Evolutionary conservation across 2,797 vertebrate genomes (phyloP).

Genomic region (Clarias pachynema): DNA sequence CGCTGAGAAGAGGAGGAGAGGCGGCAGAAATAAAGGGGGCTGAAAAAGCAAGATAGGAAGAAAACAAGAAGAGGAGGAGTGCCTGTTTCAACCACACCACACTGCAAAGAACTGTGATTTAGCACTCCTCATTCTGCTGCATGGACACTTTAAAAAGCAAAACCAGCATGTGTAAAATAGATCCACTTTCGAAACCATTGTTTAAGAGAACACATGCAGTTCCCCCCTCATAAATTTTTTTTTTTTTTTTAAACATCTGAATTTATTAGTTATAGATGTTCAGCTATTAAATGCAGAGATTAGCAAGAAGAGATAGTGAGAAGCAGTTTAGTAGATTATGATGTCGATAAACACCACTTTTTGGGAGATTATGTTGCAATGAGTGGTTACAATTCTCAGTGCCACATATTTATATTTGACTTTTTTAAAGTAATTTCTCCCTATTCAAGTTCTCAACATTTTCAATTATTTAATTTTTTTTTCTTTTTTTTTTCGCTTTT

Average conservation of each 20-base stretch:
- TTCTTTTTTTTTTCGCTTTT: conserved; percentile 8
- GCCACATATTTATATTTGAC: conserved; percentile 47
- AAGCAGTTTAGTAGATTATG: conserved; percentile 40
- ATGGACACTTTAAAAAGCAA: conserved; percentile 30
- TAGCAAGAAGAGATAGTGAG: conserved; percentile 45
- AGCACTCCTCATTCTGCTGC: conserved; percentile 39
- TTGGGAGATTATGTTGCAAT: conserved; percentile 44
- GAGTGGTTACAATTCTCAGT: conserved; percentile 51
- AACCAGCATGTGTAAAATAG: conserved; percentile 38
- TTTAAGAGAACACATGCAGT: conserved; percentile 29
- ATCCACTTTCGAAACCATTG: conserved; percentile 31
- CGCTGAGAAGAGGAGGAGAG: conserved; percentile 33
- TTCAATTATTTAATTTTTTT: conserved; percentile 37
- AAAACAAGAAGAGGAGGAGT: conserved; percentile 37
- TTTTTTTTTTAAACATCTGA: too few relatives aligned
- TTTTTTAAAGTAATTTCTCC: conserved; percentile 26
- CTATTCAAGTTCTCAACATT: conserved; percentile 43
- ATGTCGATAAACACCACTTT: conserved; percentile 39
- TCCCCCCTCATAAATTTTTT: not conserved
- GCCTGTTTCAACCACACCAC: conserved; percentile 31
- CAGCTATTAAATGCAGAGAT: conserved; percentile 40
- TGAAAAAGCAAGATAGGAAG: conserved; percentile 34
- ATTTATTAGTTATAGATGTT: conserved; percentile 40
- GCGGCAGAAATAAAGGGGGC: conserved; percentile 20
- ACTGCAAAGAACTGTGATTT: conserved; percentile 48